A percentile compares a stretch with the other conserved stretches of the same genome.
phyloP scores from a whole-genome alignment of 1,140 invertebrate genomes.

The Chelonus insularis region DNA sequence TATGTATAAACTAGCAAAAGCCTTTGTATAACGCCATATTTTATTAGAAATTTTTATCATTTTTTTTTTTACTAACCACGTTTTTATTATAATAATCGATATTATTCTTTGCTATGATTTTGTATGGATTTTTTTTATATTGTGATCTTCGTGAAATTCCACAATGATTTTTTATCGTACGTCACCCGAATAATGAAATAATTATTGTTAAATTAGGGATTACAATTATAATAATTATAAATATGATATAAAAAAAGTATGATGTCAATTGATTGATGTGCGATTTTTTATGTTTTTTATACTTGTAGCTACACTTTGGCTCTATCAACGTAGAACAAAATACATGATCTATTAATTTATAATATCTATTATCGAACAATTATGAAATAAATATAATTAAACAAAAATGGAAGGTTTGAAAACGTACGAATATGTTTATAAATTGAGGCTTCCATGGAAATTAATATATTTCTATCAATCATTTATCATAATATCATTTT shows the following conservation, averaged over 20 bases:
- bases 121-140: neutral
- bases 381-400: neutral
- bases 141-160: constrained; percentile 24
- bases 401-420: neutral
- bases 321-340: neutral
- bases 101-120: neutral
- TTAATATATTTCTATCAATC: constrained; percentile 13
- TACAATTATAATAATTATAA: neutral
- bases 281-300: constrained; percentile 18
- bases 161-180: neutral
- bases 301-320: constrained; percentile 1
- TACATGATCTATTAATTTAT: neutral
- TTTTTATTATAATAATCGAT: neutral
- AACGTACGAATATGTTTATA: neutral
- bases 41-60: no score
- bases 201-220: neutral
- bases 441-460: constrained; percentile 30
- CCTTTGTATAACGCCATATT: no score
- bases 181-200: neutral
- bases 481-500: constrained; percentile 1
- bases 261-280: constrained; percentile 4
- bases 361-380: neutral
- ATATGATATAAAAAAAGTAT: neutral
- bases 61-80: no score
- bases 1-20: no score